A percentile compares a stretch with the other conserved stretches of the same genome.
phyloP scores from a whole-genome alignment of 1,140 invertebrate genomes.

The Heliconius congener region DNA sequence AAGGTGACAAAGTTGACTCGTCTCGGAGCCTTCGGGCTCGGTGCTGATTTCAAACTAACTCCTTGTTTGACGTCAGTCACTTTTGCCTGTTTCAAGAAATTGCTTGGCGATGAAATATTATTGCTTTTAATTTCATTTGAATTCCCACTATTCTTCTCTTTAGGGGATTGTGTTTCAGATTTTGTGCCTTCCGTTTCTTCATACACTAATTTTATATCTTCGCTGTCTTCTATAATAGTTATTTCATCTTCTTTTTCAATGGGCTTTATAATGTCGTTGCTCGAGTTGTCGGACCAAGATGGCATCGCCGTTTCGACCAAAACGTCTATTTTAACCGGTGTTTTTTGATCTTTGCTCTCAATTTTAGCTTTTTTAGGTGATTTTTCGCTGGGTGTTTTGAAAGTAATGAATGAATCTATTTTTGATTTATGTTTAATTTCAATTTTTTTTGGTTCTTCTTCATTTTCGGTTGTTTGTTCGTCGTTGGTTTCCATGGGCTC shows the following conservation, averaged over 20 bases:
- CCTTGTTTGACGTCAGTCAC: constrained; percentile 55
- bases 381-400: constrained; percentile 67
- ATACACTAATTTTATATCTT: constrained; percentile 86
- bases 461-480: constrained; percentile 39
- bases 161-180: constrained; percentile 37
- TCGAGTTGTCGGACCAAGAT: constrained; percentile 81
- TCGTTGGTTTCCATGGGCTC: constrained; percentile 60
- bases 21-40: constrained; percentile 82
- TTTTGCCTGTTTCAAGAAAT: constrained; percentile 63
- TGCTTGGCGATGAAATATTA: constrained; percentile 13
- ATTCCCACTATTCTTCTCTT: constrained; percentile 39
- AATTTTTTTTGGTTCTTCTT: constrained; percentile 40
- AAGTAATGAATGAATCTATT: constrained; percentile 72
- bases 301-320: constrained; percentile 81
- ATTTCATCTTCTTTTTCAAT: constrained; percentile 47
- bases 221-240: constrained; percentile 78
- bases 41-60: constrained; percentile 43
- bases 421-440: constrained; percentile 49
- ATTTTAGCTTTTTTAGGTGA: constrained; percentile 59
- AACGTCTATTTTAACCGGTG: constrained; percentile 68
- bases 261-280: constrained; percentile 61
- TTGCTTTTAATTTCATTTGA: constrained; percentile 26
- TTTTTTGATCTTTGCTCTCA: constrained; percentile 54
- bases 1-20: constrained; percentile 88
- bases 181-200: constrained; percentile 79